Conservation (phyloP, 2,888 invertebrate species). For the Eurytoma adleriae region DNA sequence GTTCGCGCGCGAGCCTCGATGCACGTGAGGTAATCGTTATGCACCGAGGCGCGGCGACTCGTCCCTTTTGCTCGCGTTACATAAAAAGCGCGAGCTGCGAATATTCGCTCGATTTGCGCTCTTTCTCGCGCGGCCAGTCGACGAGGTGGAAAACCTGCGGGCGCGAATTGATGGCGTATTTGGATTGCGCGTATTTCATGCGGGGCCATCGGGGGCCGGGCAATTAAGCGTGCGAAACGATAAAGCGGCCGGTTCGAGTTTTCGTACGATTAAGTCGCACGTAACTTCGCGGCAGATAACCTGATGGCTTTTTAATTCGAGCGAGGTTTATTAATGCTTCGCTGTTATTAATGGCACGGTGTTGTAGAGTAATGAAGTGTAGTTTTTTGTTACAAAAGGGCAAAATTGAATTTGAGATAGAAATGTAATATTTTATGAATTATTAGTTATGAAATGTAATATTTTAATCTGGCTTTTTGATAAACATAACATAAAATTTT, state of each 20-base stretch:
- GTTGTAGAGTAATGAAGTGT: no score
- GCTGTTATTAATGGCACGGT: no score
- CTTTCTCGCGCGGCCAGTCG: neutral
- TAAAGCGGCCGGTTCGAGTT: neutral
- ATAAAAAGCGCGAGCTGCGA: conserved; percentile 14
- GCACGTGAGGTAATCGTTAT: conserved; percentile 29
- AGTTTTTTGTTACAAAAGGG: no score
- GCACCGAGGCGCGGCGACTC: neutral
- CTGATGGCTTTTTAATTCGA: neutral
- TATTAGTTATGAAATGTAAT: no score
- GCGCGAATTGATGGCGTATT: conserved; percentile 14
- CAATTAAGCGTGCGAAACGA: neutral
- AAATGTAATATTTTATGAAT: no score
- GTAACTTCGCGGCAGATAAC: neutral
- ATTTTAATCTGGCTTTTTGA: no score
- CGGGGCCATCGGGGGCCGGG: no score
- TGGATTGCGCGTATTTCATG: neutral
- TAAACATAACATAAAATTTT: no score
- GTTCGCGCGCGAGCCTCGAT: neutral
- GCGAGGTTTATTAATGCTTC: neutral
- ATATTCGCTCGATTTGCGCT: neutral
- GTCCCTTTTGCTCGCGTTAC: neutral
- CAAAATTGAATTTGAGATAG: no score
- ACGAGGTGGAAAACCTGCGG: neutral
- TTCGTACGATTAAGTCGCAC: neutral